phyloP scores from a whole-genome alignment of 2,797 vertebrate species.

The Distichodus sexfasciatus region DNA sequence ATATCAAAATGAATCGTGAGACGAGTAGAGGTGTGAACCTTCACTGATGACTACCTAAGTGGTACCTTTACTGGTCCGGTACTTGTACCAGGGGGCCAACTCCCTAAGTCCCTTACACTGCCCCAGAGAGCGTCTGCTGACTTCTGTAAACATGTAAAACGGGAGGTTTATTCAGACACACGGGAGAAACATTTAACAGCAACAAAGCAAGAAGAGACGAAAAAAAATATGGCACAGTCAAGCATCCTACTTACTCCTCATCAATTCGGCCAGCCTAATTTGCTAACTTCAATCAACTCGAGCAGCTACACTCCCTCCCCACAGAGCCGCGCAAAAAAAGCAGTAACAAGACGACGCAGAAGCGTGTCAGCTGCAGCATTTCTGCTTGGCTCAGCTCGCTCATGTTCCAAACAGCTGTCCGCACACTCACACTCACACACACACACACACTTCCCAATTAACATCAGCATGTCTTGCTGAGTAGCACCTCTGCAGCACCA shows the following conservation, averaged over 20 bases:
- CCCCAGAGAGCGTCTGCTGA: neutral
- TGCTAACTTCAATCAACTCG: neutral
- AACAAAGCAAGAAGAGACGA: neutral
- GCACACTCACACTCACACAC: conserved; percentile 26
- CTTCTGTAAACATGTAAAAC: too few species aligned
- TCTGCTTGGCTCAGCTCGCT: conserved; percentile 49
- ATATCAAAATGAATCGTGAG: too few species aligned
- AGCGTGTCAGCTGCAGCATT: conserved; percentile 32
- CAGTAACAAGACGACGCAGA: conserved; percentile 1
- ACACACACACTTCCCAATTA: conserved; percentile 41
- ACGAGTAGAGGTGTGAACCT: too few species aligned
- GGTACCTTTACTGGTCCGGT: too few species aligned
- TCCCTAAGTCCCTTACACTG: too few species aligned
- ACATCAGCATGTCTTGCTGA: conserved; percentile 43
- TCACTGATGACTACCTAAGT: too few species aligned
- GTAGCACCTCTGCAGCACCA: conserved; percentile 41
- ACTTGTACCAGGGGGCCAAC: too few species aligned
- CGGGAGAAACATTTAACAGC: neutral
- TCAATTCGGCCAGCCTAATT: neutral
- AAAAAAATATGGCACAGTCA: neutral
- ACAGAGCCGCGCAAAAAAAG: neutral
- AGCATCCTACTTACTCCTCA: neutral
- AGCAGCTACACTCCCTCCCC: neutral
- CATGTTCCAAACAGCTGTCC: conserved; percentile 64
- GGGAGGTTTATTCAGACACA: neutral